Percentiles rank a stretch among this genome's conserved stretches.
Conservation (phyloP, 2,113 vertebrate species). For the Oreocharis arfaki region DNA sequence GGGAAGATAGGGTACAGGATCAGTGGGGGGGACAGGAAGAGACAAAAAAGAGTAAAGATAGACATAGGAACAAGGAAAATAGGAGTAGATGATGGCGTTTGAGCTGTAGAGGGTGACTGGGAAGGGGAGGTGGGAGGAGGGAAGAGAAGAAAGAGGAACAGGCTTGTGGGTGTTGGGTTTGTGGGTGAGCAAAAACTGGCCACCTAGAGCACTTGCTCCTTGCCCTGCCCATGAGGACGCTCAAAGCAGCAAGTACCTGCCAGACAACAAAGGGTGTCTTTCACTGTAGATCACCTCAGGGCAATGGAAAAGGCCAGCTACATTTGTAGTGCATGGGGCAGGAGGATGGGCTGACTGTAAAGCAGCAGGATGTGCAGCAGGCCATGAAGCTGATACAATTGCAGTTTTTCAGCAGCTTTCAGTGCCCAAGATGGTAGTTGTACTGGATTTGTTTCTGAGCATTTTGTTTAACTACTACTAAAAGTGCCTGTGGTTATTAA, state of each 20-base stretch:
- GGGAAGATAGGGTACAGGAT: background rate
- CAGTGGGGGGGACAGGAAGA: background rate
- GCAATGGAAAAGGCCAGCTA: background rate
- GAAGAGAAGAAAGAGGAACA: background rate
- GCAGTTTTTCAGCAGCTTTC: background rate
- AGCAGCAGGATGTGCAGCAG: background rate
- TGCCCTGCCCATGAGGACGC: accelerated
- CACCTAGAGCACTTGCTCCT: background rate
- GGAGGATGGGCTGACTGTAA: background rate
- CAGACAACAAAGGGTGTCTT: background rate
- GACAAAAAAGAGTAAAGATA: background rate
- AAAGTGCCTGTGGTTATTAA: background rate
- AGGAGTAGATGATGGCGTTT: background rate
- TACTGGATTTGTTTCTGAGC: background rate
- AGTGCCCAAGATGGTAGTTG: background rate
- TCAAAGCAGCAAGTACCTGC: background rate
- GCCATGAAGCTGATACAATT: background rate
- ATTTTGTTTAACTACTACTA: background rate
- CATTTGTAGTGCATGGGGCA: background rate
- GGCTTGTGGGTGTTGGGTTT: background rate
- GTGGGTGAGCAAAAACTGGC: background rate
- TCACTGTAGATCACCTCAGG: background rate
- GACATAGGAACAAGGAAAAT: background rate
- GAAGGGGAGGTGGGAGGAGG: background rate
- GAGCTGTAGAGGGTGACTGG: background rate